Evolutionary conservation across 2,888 invertebrate genomes (phyloP), one percentile per base, ranked within the genome.

Genomic region (Xanthorhoe designata): DNA sequence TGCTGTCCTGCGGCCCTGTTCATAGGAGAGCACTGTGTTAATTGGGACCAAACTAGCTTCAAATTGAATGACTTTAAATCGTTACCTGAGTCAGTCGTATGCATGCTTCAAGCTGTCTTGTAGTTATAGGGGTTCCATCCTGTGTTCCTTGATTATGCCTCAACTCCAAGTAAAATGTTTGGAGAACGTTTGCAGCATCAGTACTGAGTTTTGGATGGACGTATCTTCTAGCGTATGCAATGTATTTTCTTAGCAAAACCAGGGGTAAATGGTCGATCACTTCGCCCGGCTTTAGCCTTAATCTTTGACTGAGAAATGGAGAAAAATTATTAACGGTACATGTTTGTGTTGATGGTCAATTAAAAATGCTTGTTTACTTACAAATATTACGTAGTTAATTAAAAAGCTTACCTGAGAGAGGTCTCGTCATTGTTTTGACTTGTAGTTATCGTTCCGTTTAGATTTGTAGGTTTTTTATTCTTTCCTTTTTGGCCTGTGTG

Each of bases 161-260:
- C 45, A 99, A 92, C 72, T 97, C 95, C 60, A 98, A 91, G 84
- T 98, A 99, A 88, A 98, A 98, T 9, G 95, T 90, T 87, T 97
- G 96, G 19, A 98, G 85, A 0, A 96, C 90, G 68, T 91, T 89
- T 2, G 96, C 96, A 2, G 98, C 98, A 60, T 96, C 96, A 0
- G 88, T 84, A 42, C 95, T 95, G 17, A 99, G 92, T 78, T 94
- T 95, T 0, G 99, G 98, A 73, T 96, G 95, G 0, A 98, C 97
- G 87, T 97, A 98, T 85, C 97, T 96, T 69, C 96, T 95, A 0
- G 98, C 97, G 87, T 98, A 99, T 0, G 97, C 97, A 59, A 99
- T 96, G 82, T 98, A 99, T 90, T 98, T 98, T 68, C 98, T 95
- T 4, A 99, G 94, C 54, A 98, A 87, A 59, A 95, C 94, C 57